Conservation (phyloP, 2,888 invertebrate species). For the Drosophila subsilvestris region DNA sequence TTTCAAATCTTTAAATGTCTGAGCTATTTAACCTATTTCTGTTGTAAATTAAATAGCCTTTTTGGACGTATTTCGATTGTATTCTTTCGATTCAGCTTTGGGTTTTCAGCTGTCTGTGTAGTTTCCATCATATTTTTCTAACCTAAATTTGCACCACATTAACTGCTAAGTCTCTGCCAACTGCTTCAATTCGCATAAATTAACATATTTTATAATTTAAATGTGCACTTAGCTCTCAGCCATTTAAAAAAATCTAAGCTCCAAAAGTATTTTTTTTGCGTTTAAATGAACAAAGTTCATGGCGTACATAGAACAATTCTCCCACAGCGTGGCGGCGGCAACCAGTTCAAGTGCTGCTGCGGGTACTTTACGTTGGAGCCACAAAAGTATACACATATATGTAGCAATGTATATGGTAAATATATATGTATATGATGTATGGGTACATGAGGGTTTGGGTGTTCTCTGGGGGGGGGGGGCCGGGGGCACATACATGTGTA, state of each 20-base stretch:
- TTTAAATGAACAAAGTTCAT: slow-evolving; percentile 41
- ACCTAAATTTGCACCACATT: slow-evolving; percentile 16
- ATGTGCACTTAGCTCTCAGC: slow-evolving; percentile 35
- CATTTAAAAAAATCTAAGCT: slow-evolving; percentile 18
- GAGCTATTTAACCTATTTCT: too few relatives aligned
- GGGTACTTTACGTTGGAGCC: slow-evolving; percentile 61
- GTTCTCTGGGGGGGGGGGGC: slow-evolving; percentile 18
- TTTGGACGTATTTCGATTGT: too few relatives aligned
- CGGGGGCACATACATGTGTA: slow-evolving; percentile 56
- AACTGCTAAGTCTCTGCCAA: neutral
- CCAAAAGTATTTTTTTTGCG: slow-evolving; percentile 46
- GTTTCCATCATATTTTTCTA: neutral
- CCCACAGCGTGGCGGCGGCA: slow-evolving; percentile 41
- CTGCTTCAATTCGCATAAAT: slow-evolving; percentile 13
- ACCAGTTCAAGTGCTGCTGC: slow-evolving; percentile 68
- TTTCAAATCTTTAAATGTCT: too few relatives aligned
- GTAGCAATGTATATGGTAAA: too few relatives aligned
- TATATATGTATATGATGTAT: neutral
- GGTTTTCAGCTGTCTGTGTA: too few relatives aligned
- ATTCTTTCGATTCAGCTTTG: too few relatives aligned
- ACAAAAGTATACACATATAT: slow-evolving; percentile 11
- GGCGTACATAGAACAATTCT: slow-evolving; percentile 39
- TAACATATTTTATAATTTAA: slow-evolving; percentile 31
- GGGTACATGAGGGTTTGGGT: slow-evolving; percentile 29
- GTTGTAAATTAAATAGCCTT: too few relatives aligned